Conservation (phyloP, 2,113 vertebrate genomes). For the Lamprotornis superbus region DNA sequence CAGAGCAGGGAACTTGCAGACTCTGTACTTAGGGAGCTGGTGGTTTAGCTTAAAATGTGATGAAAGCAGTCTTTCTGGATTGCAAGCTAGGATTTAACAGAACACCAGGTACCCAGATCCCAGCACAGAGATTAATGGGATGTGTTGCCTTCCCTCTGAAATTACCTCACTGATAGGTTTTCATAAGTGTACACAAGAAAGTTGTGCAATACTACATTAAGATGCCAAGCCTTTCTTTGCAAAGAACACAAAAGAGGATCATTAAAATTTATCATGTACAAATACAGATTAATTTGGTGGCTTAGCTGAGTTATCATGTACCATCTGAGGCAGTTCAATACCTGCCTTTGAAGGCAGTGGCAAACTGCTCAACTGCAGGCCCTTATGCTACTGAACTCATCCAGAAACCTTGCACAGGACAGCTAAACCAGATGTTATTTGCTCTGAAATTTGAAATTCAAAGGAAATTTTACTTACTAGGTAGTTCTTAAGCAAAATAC, state of each 20-base stretch:
- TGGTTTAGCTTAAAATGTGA: neutral
- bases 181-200: neutral
- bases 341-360: neutral
- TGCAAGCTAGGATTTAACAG: neutral
- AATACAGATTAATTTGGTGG: neutral
- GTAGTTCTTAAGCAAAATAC: neutral
- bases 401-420: neutral
- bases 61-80: neutral
- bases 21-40: neutral
- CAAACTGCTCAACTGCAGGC: neutral
- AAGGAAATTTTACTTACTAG: neutral
- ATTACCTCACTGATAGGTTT: neutral
- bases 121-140: neutral
- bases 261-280: neutral
- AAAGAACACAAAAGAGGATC: neutral
- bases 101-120: neutral
- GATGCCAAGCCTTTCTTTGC: neutral
- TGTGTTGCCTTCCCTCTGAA: neutral
- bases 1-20: neutral
- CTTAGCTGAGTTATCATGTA: neutral
- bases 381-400: neutral
- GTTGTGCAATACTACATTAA: neutral
- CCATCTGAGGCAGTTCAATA: neutral
- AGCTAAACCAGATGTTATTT: neutral
- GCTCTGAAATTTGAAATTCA: conserved; percentile 29